These are phyloP conservation scores for Magallana nippona DNA, from an alignment of 2,888 invertebrate species.

Conservation along the genomic window DNA sequence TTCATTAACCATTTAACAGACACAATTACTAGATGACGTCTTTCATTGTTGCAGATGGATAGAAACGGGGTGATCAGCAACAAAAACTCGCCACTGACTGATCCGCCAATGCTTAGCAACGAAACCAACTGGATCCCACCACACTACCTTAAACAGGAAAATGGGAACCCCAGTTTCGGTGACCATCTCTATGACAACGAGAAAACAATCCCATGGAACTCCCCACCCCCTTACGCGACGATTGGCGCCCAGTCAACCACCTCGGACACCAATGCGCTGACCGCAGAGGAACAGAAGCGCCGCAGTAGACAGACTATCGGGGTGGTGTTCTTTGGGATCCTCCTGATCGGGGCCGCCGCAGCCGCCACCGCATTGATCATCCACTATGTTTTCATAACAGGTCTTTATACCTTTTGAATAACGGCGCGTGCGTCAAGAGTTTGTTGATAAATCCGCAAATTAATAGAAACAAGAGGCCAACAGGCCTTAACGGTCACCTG, in stretches of 20 bases:
- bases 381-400: slow-evolving; percentile 43
- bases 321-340: slow-evolving; percentile 41
- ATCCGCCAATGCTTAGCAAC: slow-evolving; percentile 42
- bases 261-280: not conserved
- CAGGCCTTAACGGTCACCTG: too few species aligned
- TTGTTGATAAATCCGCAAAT: not conserved
- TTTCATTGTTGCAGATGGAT: slow-evolving; percentile 33
- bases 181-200: not conserved
- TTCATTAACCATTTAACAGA: too few species aligned
- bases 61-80: slow-evolving; percentile 40
- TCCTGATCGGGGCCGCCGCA: slow-evolving; percentile 34
- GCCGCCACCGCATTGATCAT: slow-evolving; percentile 41
- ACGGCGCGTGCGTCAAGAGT: not conserved
- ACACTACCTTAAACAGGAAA: slow-evolving; percentile 17
- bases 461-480: too few species aligned
- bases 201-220: not conserved
- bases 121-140: slow-evolving; percentile 44
- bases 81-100: slow-evolving; percentile 23
- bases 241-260: not conserved
- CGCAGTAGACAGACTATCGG: slow-evolving; percentile 38
- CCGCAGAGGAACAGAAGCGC: not conserved
- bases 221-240: slow-evolving; percentile 36
- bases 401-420: not conserved
- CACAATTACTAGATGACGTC: too few species aligned
- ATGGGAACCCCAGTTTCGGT: slow-evolving; percentile 20